Evolutionary conservation across 1,140 invertebrate genomes (phyloP).

Genomic region (Phthorimaea operculella): DNA sequence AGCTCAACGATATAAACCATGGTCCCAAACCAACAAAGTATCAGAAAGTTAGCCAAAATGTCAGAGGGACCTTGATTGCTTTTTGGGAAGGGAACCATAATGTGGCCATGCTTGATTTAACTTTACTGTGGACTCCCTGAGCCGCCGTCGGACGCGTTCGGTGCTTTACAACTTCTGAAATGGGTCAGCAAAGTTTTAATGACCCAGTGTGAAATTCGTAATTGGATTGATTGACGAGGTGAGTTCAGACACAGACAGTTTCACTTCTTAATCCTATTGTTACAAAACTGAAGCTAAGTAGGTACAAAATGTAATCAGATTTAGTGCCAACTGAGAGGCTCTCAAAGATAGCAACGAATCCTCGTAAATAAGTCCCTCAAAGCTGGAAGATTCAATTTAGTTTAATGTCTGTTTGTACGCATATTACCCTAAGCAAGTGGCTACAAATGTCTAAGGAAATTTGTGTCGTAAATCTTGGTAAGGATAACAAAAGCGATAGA

Average conservation of each 20-base stretch:
- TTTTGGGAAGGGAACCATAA: background rate
- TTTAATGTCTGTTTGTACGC: background rate
- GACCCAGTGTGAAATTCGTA: conserved; percentile 30
- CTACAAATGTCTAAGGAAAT: conserved; percentile 1
- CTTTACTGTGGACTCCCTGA: background rate
- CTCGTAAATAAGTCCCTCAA: background rate
- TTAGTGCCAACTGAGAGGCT: background rate
- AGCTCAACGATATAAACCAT: too few relatives aligned
- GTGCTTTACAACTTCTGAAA: conserved; percentile 29
- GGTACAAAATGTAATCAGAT: too few relatives aligned
- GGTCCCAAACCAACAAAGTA: too few relatives aligned
- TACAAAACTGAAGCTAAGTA: too few relatives aligned
- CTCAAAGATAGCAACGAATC: background rate
- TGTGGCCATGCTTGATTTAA: background rate
- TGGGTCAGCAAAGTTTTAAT: conserved; percentile 41
- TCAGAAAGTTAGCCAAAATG: too few relatives aligned
- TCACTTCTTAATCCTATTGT: too few relatives aligned
- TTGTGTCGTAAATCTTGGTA: conserved; percentile 12
- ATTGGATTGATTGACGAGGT: conserved; percentile 34
- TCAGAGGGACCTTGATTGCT: background rate
- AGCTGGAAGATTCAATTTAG: background rate
- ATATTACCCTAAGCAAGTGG: background rate
- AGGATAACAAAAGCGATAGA: conserved; percentile 22
- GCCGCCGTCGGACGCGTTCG: background rate
- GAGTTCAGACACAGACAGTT: conserved; percentile 1